Conservation (phyloP, 2,888 invertebrate genomes). For the Caenorhabditis plicata region DNA sequence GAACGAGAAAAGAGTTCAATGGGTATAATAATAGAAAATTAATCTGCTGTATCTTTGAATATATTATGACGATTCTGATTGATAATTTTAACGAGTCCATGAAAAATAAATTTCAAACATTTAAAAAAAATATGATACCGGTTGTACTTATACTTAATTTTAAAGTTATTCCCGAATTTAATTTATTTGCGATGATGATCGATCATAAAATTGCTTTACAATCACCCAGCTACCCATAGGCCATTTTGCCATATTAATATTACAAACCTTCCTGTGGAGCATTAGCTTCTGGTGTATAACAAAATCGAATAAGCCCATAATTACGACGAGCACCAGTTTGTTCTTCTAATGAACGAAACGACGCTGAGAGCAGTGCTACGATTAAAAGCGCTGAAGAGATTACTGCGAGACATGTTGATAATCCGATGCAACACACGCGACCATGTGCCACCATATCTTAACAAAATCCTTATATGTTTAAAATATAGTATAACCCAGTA, state of each 20-base stretch:
- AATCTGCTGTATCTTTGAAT: too few species aligned
- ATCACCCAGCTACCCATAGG: too few species aligned
- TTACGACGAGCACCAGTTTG: constrained; percentile 24
- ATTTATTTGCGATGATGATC: too few species aligned
- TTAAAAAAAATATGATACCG: background rate
- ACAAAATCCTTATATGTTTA: too few species aligned
- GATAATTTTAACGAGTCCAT: too few species aligned
- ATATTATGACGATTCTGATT: too few species aligned
- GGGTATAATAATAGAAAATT: too few species aligned
- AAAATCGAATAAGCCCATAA: constrained; percentile 47
- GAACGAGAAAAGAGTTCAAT: too few species aligned
- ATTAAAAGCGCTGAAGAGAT: constrained; percentile 19
- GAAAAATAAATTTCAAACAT: too few species aligned
- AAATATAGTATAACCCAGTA: too few species aligned
- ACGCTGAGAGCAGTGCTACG: constrained; percentile 37
- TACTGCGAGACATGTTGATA: constrained; percentile 16
- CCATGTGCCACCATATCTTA: constrained; percentile 20
- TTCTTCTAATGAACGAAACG: constrained; percentile 33
- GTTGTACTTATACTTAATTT: background rate
- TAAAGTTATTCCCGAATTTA: background rate
- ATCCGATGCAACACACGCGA: constrained; percentile 15
- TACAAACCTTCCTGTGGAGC: constrained; percentile 13
- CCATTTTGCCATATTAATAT: background rate
- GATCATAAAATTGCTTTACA: too few species aligned
- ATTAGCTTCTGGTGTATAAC: constrained; percentile 32